A percentile compares a stretch with the other conserved stretches of the same genome.
Evolutionary conservation across 2,888 invertebrate genomes (phyloP).

Genomic region (Apodemia zela): DNA sequence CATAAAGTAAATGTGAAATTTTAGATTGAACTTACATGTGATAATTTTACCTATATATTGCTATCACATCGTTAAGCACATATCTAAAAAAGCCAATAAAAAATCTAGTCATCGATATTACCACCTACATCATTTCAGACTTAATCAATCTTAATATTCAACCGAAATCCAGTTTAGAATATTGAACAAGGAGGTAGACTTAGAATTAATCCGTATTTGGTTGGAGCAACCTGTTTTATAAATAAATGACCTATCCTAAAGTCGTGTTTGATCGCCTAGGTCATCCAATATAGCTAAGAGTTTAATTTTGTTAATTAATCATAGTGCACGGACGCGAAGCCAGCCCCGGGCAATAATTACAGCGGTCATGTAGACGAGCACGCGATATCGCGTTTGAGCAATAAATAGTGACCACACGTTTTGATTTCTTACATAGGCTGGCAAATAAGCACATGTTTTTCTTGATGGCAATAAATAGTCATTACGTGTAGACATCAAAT

Average conservation of each 20-base stretch:
- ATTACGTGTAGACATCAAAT: too few species aligned
- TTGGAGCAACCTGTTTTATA: constrained; percentile 5
- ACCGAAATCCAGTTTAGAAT: too few species aligned
- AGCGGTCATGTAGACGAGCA: constrained; percentile 51
- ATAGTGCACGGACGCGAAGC: constrained; percentile 28
- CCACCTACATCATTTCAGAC: too few species aligned
- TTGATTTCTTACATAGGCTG: background rate
- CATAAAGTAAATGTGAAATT: too few species aligned
- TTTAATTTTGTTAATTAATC: constrained; percentile 29
- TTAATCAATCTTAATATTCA: too few species aligned
- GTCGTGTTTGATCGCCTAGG: constrained; percentile 12
- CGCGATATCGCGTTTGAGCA: constrained; percentile 58
- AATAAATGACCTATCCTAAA: constrained; percentile 16
- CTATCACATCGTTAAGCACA: too few species aligned
- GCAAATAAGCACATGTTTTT: background rate
- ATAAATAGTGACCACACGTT: constrained; percentile 25
- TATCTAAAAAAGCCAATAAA: too few species aligned
- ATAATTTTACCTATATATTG: too few species aligned
- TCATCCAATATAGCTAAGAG: constrained; percentile 11
- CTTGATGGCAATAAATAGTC: too few species aligned
- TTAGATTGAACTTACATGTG: too few species aligned
- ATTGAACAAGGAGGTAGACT: too few species aligned
- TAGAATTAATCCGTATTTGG: background rate
- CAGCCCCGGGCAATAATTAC: constrained; percentile 47
- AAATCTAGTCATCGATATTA: too few species aligned